Conservation (phyloP, 1,140 invertebrate genomes). For the Polypedilum pembai region DNA sequence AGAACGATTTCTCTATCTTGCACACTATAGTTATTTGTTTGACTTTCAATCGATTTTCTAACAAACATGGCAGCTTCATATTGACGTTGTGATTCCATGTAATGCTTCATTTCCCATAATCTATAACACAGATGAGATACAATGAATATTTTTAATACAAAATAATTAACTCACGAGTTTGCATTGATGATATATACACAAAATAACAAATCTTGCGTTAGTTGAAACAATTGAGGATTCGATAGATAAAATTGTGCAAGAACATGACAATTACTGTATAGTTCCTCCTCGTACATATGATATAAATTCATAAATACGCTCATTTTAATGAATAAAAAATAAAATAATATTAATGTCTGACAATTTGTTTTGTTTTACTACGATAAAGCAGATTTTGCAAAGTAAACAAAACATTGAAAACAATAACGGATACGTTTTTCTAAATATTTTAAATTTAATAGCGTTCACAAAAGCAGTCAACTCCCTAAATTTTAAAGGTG, state of each 20-base stretch:
- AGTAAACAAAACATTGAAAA: too few relatives aligned
- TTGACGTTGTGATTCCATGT: not conserved
- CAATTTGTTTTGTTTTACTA: too few relatives aligned
- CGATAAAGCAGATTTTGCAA: too few relatives aligned
- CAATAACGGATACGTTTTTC: too few relatives aligned
- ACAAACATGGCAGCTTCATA: not conserved
- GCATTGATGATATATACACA: not conserved
- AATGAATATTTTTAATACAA: not conserved
- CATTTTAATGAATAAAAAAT: not conserved
- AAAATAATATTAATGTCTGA: too few relatives aligned
- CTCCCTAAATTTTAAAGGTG: too few relatives aligned
- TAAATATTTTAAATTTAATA: too few relatives aligned
- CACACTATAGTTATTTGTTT: not conserved
- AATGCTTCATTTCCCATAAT: constrained; percentile 11
- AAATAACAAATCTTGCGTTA: not conserved
- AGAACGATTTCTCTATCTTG: not conserved
- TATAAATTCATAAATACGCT: not conserved
- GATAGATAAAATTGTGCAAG: not conserved
- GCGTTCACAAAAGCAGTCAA: too few relatives aligned
- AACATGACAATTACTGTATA: not conserved
- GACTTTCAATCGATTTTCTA: not conserved
- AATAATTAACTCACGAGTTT: not conserved
- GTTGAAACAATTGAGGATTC: not conserved
- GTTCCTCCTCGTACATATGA: not conserved
- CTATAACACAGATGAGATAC: not conserved